A percentile compares a stretch with the other conserved stretches of the same genome.
phyloP scores from a whole-genome alignment of 2,888 invertebrate genomes.

The Caenorhabditis macrosperma region DNA sequence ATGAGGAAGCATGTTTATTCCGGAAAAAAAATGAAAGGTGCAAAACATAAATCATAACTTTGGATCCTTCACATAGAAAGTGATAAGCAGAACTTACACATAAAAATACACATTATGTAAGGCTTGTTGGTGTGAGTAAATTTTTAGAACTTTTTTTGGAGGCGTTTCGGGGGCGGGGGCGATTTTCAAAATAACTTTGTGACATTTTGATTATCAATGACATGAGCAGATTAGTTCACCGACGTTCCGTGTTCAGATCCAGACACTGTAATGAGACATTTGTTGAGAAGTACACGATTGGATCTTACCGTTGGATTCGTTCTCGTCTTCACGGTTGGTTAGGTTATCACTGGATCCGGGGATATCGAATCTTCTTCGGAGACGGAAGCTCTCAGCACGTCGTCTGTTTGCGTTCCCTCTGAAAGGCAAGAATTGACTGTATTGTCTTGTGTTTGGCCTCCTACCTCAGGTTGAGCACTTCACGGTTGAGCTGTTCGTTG shows the following conservation, averaged over 20 bases:
- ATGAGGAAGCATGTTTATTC: constrained; percentile 23
- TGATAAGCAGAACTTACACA: neutral
- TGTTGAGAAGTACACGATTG: no score
- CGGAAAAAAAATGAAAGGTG: constrained; percentile 13
- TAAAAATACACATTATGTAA: no score
- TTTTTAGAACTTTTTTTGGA: no score
- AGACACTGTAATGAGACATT: no score
- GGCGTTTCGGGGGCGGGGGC: no score
- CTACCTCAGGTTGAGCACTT: constrained; percentile 60
- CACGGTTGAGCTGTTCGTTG: constrained; percentile 64
- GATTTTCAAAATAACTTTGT: constrained; percentile 47
- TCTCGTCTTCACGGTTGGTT: constrained; percentile 64
- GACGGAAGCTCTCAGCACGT: constrained; percentile 60
- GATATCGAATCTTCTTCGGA: constrained; percentile 58
- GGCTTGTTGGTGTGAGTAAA: no score
- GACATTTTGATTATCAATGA: constrained; percentile 50
- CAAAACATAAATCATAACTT: neutral
- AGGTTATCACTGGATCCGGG: constrained; percentile 68
- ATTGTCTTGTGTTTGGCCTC: no score
- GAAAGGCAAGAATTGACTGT: no score
- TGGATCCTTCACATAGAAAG: neutral
- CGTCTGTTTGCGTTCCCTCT: constrained; percentile 63
- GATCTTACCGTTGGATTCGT: constrained; percentile 66
- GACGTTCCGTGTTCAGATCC: constrained; percentile 59
- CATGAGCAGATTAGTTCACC: constrained; percentile 49